Conservation (phyloP, 64 coral and sea anemone species). For the Platygyra sinensis region DNA sequence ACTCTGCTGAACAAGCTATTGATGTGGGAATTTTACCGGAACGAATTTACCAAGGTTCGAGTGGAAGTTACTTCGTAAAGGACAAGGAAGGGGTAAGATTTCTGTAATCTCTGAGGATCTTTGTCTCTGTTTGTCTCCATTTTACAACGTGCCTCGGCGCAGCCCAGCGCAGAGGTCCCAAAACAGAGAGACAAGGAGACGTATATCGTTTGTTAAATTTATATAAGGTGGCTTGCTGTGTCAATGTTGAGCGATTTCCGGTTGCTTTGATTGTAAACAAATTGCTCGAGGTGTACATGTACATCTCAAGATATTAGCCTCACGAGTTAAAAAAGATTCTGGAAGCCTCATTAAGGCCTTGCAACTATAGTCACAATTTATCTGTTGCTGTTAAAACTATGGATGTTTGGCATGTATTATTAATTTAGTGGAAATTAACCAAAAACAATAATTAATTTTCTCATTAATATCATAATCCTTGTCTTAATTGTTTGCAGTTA, state of each 20-base stretch:
- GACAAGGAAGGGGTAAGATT: conserved; percentile 89
- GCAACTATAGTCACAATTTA: neutral
- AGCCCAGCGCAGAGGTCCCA: no score
- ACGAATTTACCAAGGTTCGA: conserved; percentile 95
- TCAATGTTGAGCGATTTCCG: conserved; percentile 16
- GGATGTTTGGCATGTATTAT: neutral
- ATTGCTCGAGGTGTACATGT: no score
- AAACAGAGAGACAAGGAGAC: neutral
- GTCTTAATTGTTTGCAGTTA: no score
- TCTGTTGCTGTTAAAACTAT: conserved; percentile 1
- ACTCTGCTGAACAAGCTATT: conserved; percentile 88
- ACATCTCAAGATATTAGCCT: no score
- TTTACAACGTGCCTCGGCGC: neutral
- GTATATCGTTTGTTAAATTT: no score
- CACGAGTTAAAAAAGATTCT: neutral
- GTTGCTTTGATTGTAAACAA: neutral
- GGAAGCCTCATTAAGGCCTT: neutral
- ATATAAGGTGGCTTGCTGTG: no score
- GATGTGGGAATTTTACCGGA: conserved; percentile 91
- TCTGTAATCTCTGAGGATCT: neutral
- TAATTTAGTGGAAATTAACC: neutral
- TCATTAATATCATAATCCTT: no score
- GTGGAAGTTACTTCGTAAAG: conserved; percentile 98
- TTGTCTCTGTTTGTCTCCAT: neutral
- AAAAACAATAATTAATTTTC: no score